Percentiles rank a stretch among this genome's conserved stretches.
phyloP scores from a whole-genome alignment of 2,113 vertebrate species.

The Lampris megalopsis region DNA sequence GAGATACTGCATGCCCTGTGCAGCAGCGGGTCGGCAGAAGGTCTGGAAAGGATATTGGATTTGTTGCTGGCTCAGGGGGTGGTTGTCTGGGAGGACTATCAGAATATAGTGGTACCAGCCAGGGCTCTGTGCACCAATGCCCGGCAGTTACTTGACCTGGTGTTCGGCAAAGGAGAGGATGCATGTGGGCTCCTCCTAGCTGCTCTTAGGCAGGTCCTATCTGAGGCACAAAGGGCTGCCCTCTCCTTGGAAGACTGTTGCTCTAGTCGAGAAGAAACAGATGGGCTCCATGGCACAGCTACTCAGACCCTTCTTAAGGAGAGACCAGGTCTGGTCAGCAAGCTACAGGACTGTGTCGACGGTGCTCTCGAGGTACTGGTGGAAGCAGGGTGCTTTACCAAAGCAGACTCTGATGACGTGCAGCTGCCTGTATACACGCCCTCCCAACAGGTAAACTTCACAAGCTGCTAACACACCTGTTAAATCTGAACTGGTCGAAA shows the following conservation, averaged over 20 bases:
- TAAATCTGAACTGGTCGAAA: background rate
- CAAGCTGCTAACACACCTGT: background rate
- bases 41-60: conserved; percentile 84
- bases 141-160: conserved; percentile 83
- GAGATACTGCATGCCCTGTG: conserved; percentile 81
- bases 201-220: conserved; percentile 73
- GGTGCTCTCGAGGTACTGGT: conserved; percentile 69
- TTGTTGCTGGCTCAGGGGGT: conserved; percentile 81
- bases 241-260: conserved; percentile 43
- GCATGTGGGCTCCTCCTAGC: conserved; percentile 71
- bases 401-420: conserved; percentile 82
- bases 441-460: conserved; percentile 83
- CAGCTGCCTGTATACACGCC: conserved; percentile 82
- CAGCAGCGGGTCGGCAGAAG: conserved; percentile 80
- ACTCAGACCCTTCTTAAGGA: conserved; percentile 70
- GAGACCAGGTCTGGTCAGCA: conserved; percentile 79
- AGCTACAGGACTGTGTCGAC: conserved; percentile 77
- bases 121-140: conserved; percentile 76
- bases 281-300: conserved; percentile 36
- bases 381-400: conserved; percentile 74
- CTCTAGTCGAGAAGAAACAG: background rate
- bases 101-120: conserved; percentile 67
- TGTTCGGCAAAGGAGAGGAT: conserved; percentile 81
- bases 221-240: conserved; percentile 53
- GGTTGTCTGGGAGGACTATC: conserved; percentile 87